phyloP scores from a whole-genome alignment of 2,797 vertebrate genomes.

The Sitta carolinensis region DNA sequence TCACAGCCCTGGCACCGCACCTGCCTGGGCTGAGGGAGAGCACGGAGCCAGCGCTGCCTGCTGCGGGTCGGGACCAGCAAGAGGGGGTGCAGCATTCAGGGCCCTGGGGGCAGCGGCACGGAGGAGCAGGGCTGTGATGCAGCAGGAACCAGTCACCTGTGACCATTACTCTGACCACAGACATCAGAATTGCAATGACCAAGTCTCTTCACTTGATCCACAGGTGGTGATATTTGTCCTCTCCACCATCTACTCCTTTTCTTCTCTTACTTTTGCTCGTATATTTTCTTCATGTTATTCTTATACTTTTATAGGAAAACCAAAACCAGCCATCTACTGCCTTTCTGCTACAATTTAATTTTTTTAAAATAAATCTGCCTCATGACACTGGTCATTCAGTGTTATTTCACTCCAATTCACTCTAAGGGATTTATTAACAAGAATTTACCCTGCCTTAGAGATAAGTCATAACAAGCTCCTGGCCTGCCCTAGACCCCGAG shows the following conservation, averaged over 20 bases:
- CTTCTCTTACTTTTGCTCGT: not conserved
- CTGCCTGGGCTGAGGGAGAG: no score
- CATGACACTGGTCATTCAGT: not conserved
- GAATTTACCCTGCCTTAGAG: not conserved
- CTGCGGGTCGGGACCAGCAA: fast-evolving
- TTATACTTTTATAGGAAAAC: not conserved
- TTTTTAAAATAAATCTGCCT: not conserved
- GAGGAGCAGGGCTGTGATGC: not conserved
- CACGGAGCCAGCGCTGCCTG: not conserved
- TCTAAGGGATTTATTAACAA: not conserved
- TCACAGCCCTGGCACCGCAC: fast-evolving
- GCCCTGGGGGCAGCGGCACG: fast-evolving
- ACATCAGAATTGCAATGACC: not conserved
- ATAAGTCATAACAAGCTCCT: not conserved
- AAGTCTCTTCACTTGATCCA: not conserved
- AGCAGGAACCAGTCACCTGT: not conserved
- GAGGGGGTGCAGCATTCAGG: no score
- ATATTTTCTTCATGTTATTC: not conserved
- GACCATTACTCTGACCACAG: not conserved
- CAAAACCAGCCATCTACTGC: not conserved
- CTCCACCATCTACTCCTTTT: not conserved
- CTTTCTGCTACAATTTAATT: not conserved
- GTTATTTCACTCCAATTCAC: not conserved
- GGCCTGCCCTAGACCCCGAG: not conserved
- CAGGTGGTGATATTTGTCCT: not conserved